Percentiles rank a stretch among this genome's conserved stretches.
Conservation (phyloP, 1,140 invertebrate species). For the Micrasema minimum region DNA sequence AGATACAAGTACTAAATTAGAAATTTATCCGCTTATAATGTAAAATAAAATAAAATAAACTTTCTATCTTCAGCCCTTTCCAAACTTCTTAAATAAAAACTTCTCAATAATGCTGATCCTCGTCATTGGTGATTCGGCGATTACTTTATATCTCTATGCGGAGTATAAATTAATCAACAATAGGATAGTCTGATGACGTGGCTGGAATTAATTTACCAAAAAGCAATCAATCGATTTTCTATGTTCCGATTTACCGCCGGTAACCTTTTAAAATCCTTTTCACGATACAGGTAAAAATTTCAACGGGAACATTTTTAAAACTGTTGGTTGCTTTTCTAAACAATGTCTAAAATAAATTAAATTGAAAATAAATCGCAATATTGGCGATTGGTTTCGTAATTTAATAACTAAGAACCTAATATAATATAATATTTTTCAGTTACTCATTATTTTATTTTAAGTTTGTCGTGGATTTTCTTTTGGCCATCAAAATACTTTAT, state of each 20-base stretch:
- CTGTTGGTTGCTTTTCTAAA: not conserved
- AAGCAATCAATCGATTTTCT: slow-evolving; percentile 23
- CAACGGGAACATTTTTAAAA: too few species aligned
- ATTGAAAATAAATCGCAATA: slow-evolving; percentile 8
- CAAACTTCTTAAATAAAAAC: slow-evolving; percentile 10
- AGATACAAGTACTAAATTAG: slow-evolving; percentile 40
- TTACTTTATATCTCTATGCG: not conserved
- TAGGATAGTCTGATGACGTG: slow-evolving; percentile 19
- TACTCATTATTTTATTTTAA: not conserved
- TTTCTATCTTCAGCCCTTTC: slow-evolving; percentile 45
- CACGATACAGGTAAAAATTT: too few species aligned
- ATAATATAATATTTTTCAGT: slow-evolving; percentile 3
- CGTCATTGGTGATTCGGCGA: slow-evolving; percentile 11
- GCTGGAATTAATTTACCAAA: slow-evolving; percentile 16
- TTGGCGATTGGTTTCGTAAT: slow-evolving; percentile 7
- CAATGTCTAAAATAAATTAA: slow-evolving; percentile 16
- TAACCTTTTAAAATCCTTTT: too few species aligned
- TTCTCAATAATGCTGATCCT: slow-evolving; percentile 14
- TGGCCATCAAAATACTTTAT: not conserved
- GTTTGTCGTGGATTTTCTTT: slow-evolving; percentile 1
- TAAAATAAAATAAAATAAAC: slow-evolving; percentile 43
- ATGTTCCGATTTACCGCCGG: not conserved
- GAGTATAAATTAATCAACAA: slow-evolving; percentile 17
- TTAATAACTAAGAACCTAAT: slow-evolving; percentile 17
- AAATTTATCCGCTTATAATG: slow-evolving; percentile 46